Evolutionary conservation across 2,113 vertebrate genomes (phyloP).

Genomic region (Emydocephalus ijimae): DNA sequence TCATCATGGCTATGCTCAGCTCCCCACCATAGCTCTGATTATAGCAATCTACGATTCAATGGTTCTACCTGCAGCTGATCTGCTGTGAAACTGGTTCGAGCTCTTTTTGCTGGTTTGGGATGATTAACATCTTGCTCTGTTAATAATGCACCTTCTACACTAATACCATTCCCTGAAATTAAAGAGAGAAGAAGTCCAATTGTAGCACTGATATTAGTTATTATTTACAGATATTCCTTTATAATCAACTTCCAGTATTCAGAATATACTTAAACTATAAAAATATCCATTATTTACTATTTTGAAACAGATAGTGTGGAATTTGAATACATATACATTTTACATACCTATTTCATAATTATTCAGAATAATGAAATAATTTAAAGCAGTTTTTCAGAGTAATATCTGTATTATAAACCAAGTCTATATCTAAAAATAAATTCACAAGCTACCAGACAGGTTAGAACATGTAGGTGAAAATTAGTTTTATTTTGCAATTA

Average conservation of each 20-base stretch:
- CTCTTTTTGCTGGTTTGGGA: slow-evolving; percentile 94
- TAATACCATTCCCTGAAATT: slow-evolving; percentile 83
- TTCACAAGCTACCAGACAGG: neutral
- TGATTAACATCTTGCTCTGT: slow-evolving; percentile 90
- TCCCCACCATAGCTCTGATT: slow-evolving; percentile 6
- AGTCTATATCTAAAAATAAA: neutral
- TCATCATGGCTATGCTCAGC: neutral
- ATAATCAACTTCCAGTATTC: neutral
- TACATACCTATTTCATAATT: neutral
- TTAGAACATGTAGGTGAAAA: neutral
- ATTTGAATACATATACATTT: neutral
- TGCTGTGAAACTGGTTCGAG: slow-evolving; percentile 96
- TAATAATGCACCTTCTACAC: slow-evolving; percentile 86
- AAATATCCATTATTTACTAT: neutral
- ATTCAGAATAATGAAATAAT: neutral
- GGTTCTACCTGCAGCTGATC: slow-evolving; percentile 91
- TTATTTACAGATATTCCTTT: neutral
- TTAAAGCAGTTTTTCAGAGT: neutral
- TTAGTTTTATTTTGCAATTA: neutral
- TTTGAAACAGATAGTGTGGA: slow-evolving; percentile 10
- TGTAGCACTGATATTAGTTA: fast-evolving
- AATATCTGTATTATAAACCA: neutral
- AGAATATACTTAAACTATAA: neutral
- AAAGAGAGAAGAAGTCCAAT: slow-evolving; percentile 39
- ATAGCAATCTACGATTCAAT: neutral